Percentiles rank a stretch among this genome's conserved stretches.
phyloP scores from a whole-genome alignment of 1,140 invertebrate species.

The Whitmania pigra region DNA sequence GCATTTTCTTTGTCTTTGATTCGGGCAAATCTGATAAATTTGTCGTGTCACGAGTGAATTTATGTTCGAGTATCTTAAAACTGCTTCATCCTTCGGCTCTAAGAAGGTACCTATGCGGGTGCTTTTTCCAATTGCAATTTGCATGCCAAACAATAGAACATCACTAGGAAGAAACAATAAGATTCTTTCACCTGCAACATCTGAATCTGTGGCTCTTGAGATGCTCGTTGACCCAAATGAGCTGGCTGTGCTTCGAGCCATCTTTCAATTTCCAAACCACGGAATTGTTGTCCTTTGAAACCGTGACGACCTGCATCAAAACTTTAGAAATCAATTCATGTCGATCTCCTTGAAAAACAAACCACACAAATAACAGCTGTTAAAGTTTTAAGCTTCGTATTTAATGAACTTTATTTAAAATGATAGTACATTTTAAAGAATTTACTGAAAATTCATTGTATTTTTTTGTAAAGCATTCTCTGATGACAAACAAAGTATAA shows the following conservation, averaged over 20 bases:
- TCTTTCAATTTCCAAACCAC: constrained; percentile 61
- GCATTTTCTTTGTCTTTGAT: constrained; percentile 53
- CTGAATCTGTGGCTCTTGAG: constrained; percentile 68
- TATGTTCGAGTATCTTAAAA: no score
- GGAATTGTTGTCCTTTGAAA: constrained; percentile 72
- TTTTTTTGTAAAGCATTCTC: no score
- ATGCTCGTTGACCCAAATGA: constrained; percentile 59
- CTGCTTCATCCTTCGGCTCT: no score
- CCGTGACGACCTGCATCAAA: constrained; percentile 54
- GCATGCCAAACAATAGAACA: constrained; percentile 15
- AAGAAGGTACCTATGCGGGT: no score
- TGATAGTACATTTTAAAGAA: no score
- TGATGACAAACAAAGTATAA: constrained; percentile 9
- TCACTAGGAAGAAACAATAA: neutral
- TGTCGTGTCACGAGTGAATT: no score
- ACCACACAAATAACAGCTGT: no score
- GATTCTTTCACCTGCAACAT: constrained; percentile 53
- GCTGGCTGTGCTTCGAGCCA: constrained; percentile 52
- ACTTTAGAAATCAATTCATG: constrained; percentile 18
- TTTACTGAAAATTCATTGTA: no score
- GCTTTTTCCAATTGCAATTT: neutral
- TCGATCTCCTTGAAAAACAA: neutral
- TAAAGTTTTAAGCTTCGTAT: no score
- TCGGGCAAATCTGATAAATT: constrained; percentile 50
- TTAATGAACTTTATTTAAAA: no score